Evolutionary conservation across 1,140 invertebrate species (phyloP).

Genomic region (Drosophila bocki): DNA sequence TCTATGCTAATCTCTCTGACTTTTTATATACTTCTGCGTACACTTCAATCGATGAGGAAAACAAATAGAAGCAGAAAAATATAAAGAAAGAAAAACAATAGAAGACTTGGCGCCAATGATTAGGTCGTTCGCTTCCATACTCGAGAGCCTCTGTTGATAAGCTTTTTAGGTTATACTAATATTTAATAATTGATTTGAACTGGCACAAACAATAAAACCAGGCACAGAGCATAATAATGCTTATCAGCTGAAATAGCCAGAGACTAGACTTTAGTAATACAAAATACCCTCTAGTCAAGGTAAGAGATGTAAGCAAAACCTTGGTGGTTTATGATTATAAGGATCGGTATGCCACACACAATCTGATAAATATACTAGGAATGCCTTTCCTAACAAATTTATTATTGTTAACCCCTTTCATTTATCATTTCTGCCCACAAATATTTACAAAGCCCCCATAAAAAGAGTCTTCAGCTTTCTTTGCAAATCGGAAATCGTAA

Average conservation of each 20-base stretch:
- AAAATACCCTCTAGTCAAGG: constrained; percentile 13
- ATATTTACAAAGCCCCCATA: constrained; percentile 9
- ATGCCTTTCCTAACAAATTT: not conserved
- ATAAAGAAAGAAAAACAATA: constrained; percentile 2
- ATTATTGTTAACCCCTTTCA: not conserved
- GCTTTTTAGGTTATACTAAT: constrained; percentile 51
- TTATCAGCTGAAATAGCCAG: constrained; percentile 22
- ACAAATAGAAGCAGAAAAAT: constrained; percentile 6
- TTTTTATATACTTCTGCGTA: constrained; percentile 1
- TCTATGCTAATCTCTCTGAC: constrained; percentile 37
- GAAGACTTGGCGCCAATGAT: constrained; percentile 41
- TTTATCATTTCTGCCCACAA: constrained; percentile 4
- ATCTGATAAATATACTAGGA: too few species aligned
- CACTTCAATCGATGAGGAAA: constrained; percentile 18
- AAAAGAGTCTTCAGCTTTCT: constrained; percentile 3
- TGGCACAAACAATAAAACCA: constrained; percentile 20
- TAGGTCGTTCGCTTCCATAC: constrained; percentile 10
- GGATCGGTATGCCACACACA: not conserved
- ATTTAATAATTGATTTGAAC: constrained; percentile 53
- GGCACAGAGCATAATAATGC: not conserved
- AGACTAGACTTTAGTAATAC: constrained; percentile 7
- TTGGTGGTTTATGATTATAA: constrained; percentile 3
- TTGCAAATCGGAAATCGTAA: constrained; percentile 9
- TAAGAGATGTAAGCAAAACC: constrained; percentile 29
- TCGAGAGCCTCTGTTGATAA: constrained; percentile 12